phyloP scores from a whole-genome alignment of 2,888 invertebrate genomes.

The Elgonia sp. region DNA sequence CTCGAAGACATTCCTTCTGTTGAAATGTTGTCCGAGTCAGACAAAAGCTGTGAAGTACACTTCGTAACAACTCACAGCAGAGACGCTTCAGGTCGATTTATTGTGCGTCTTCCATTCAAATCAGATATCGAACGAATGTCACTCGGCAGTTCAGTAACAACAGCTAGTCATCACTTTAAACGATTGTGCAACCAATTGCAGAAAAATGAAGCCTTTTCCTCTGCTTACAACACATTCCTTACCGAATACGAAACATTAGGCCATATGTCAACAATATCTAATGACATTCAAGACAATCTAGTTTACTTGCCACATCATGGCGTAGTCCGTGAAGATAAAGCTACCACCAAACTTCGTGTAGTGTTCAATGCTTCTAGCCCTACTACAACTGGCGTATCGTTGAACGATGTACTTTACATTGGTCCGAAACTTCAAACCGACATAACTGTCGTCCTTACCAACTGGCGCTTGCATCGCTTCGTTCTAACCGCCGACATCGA shows the following conservation, averaged over 20 bases:
- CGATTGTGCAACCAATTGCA: too few species aligned
- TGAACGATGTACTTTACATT: neutral
- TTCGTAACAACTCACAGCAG: neutral
- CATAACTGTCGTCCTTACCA: neutral
- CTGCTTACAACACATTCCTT: constrained; percentile 1
- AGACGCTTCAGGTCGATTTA: neutral
- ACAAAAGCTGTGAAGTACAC: neutral
- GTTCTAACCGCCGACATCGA: constrained; percentile 11
- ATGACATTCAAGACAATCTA: too few species aligned
- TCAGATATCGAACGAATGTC: too few species aligned
- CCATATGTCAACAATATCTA: too few species aligned
- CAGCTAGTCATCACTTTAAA: too few species aligned
- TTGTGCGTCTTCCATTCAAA: too few species aligned
- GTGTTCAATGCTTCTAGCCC: constrained; percentile 27
- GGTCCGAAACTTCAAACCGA: constrained; percentile 39
- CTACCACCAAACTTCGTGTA: neutral
- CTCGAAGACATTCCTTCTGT: neutral
- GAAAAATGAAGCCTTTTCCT: too few species aligned
- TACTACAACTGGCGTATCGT: neutral
- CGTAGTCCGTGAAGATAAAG: neutral
- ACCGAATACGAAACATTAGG: too few species aligned
- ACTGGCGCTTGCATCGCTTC: constrained; percentile 2
- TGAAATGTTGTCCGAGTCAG: neutral
- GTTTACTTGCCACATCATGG: constrained; percentile 27
- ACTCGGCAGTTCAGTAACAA: too few species aligned